A percentile compares a stretch with the other conserved stretches of the same genome.
phyloP scores from a whole-genome alignment of 2,888 invertebrate genomes.

The Nasonia oneida region DNA sequence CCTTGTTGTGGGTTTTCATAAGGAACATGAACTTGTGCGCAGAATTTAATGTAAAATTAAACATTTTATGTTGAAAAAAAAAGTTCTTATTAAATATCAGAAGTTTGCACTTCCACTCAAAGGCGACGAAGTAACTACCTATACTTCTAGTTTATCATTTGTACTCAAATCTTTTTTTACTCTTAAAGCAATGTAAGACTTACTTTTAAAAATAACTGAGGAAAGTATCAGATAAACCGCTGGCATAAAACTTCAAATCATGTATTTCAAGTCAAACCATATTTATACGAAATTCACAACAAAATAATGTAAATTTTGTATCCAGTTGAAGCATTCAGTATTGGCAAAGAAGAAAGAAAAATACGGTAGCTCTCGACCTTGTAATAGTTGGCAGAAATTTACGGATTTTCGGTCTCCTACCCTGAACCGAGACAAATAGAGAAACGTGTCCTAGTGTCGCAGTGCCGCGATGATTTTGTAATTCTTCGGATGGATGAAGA shows the following conservation, averaged over 20 bases:
- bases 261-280: neutral
- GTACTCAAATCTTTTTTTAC: too few relatives aligned
- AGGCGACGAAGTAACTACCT: too few relatives aligned
- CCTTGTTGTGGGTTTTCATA: too few relatives aligned
- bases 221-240: too few relatives aligned
- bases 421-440: slow-evolving; percentile 2
- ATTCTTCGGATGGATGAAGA: slow-evolving; percentile 42
- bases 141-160: too few relatives aligned
- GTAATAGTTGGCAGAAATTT: slow-evolving; percentile 38
- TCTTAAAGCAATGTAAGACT: too few relatives aligned
- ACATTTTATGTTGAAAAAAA: too few relatives aligned
- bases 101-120: too few relatives aligned
- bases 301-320: neutral
- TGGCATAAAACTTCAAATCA: neutral
- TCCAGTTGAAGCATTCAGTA: neutral
- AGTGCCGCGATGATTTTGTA: slow-evolving; percentile 51
- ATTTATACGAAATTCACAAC: neutral
- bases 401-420: slow-evolving; percentile 2
- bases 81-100: too few relatives aligned
- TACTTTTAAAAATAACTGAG: too few relatives aligned
- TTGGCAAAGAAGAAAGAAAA: neutral
- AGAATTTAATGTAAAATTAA: too few relatives aligned
- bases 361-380: neutral
- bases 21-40: too few relatives aligned
- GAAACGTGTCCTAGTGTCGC: slow-evolving; percentile 34